Base-by-base conservation (phyloP, 1,140 invertebrate genomes). In the Asobara japonica region DNA sequence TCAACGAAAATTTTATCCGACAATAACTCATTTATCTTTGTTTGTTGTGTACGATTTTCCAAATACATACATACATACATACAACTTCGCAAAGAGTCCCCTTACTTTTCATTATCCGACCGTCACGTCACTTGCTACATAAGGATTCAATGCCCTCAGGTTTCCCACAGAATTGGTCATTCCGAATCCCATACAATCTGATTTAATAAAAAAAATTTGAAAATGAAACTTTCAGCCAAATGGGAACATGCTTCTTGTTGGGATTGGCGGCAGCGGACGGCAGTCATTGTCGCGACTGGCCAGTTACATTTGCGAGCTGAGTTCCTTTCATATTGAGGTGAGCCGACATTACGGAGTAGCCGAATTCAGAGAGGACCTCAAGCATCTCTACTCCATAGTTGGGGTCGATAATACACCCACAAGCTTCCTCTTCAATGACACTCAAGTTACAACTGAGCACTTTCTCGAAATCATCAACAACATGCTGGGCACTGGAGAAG, bases 381-480 rank as follows among this genome's bases (percentile, higher is more conserved):
- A 96, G 89, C 89, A 85, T 8, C 82, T 96, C 10, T 96, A 95
- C 81, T 89, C 84, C 18, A 81, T 88, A 60, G 90, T 91, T 10
- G 94, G 94, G 4, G 91, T 95, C 18, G 92, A 94, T 73, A 90
- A 91, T 61, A 94, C 93, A 82, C 87, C 90, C 41, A 93, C 92
- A 3, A 91, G 91, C 27, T 96, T 96, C 85, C 89, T 96, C 25
- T 95, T 96, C 86, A 92, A 91, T 83, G 94, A 96, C 82, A 94
- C 92, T 10, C 94, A 94, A 82, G 92, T 96, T 61, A 91, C 91
- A 0, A 93, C 95, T 30, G 93, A 95, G 80, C 89, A 91, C 38
- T 96, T 96, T 83, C 89, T 96, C n/a, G 94, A 96, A 87, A 93
- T 96, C 71, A 91, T 96, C 25, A 96, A 95, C 83, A 96, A 95